Evolutionary conservation across 2,888 invertebrate genomes (phyloP).

Genomic region (Stenchaetothrips biformis): DNA sequence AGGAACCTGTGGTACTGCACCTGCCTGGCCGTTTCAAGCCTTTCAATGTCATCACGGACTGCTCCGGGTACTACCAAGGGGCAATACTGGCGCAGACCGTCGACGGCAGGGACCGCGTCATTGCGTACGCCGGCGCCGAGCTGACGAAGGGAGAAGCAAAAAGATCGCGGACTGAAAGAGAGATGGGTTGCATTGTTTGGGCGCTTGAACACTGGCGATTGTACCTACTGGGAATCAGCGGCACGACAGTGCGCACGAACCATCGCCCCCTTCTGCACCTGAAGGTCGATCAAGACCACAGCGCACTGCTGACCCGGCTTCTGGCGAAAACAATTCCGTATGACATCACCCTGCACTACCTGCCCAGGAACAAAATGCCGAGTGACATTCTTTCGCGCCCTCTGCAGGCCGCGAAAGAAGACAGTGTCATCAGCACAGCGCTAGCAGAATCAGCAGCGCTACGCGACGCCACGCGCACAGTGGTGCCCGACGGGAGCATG

Average conservation of each 20-base stretch:
- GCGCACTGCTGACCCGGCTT: neutral
- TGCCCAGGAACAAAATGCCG: neutral
- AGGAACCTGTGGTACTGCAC: neutral
- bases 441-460: neutral
- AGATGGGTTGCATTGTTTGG: neutral
- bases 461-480: neutral
- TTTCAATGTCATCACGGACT: neutral
- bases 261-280: neutral
- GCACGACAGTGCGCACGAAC: neutral
- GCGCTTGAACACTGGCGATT: neutral
- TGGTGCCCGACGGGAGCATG: neutral
- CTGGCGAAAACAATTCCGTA: constrained; percentile 4
- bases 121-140: neutral
- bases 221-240: neutral
- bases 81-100: neutral
- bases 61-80: neutral
- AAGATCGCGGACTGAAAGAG: neutral
- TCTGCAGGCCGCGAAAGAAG: neutral
- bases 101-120: neutral
- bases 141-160: neutral
- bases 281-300: neutral
- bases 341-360: neutral
- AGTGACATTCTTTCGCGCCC: neutral
- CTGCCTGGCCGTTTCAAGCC: neutral
- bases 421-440: neutral